Conservation (phyloP, 2,888 invertebrate genomes). For the Sesia bembeciformis region DNA sequence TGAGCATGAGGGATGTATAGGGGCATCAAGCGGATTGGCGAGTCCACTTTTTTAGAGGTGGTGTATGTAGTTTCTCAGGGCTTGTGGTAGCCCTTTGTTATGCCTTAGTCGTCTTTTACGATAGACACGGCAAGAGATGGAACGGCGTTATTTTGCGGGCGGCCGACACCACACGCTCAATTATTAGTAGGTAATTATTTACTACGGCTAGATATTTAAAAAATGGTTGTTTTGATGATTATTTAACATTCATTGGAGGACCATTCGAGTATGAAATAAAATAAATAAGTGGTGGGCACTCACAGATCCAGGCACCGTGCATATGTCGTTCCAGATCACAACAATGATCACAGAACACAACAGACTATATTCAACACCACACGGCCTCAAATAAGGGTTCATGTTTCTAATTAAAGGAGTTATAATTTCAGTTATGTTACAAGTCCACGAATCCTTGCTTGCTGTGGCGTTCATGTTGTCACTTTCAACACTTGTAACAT, state of each 20-base stretch:
- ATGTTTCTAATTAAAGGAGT: slow-evolving; percentile 76
- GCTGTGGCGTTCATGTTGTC: slow-evolving; percentile 12
- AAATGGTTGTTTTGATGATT: too few species aligned
- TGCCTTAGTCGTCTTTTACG: too few species aligned
- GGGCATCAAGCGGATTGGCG: too few species aligned
- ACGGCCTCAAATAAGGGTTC: slow-evolving; percentile 86
- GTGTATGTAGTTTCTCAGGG: too few species aligned
- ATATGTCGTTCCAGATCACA: slow-evolving; percentile 86
- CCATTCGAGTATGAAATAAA: background rate
- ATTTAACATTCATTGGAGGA: too few species aligned
- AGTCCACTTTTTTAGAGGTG: too few species aligned
- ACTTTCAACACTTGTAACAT: background rate
- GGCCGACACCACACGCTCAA: too few species aligned
- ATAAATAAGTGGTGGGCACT: slow-evolving; percentile 13
- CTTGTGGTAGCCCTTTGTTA: background rate
- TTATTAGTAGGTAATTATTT: too few species aligned
- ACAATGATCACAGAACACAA: slow-evolving; percentile 85
- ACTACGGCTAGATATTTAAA: too few species aligned
- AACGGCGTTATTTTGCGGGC: background rate
- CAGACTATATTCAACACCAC: slow-evolving; percentile 88
- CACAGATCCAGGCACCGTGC: slow-evolving; percentile 68
- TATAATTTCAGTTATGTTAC: slow-evolving; percentile 70
- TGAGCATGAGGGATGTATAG: too few species aligned
- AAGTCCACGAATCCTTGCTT: slow-evolving; percentile 39
- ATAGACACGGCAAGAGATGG: background rate